Conservation (phyloP, 2,113 vertebrate genomes). For the Oncorhynchus keta region DNA sequence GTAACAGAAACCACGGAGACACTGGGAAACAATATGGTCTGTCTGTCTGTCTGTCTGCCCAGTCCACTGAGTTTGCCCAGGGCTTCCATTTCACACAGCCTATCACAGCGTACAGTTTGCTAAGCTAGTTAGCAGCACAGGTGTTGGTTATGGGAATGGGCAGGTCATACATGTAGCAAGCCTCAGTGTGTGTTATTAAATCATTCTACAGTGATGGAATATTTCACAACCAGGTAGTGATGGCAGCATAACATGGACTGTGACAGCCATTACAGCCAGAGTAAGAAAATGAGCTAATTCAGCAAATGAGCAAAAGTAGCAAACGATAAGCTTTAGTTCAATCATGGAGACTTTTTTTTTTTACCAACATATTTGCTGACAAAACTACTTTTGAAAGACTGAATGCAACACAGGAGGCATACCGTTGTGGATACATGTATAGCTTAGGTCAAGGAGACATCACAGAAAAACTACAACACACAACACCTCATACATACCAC, state of each 20-base stretch:
- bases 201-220: conserved; percentile 49
- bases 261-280: conserved; percentile 37
- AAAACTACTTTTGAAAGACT: not conserved
- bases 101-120: not conserved
- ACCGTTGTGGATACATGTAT: not conserved
- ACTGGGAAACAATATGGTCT: not conserved
- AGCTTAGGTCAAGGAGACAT: not conserved
- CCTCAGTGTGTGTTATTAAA: conserved; percentile 51
- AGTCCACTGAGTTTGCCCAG: conserved; percentile 4
- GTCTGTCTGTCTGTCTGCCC: not conserved
- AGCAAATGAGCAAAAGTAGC: conserved; percentile 27
- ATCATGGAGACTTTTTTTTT: not conserved
- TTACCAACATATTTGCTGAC: not conserved
- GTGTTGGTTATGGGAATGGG: conserved; percentile 21
- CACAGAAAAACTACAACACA: not conserved
- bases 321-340: conserved; percentile 21
- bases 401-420: not conserved
- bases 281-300: conserved; percentile 28
- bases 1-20: conserved; percentile 23
- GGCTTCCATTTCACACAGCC: conserved; percentile 3
- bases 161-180: conserved; percentile 32
- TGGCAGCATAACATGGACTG: conserved; percentile 29
- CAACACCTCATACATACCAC: conserved; percentile 15
- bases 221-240: conserved; percentile 31
- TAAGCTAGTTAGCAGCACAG: conserved; percentile 41